These are phyloP conservation scores for Papilio machaon DNA, from an alignment of 1,140 invertebrate genomes.

Conservation along the genomic window DNA sequence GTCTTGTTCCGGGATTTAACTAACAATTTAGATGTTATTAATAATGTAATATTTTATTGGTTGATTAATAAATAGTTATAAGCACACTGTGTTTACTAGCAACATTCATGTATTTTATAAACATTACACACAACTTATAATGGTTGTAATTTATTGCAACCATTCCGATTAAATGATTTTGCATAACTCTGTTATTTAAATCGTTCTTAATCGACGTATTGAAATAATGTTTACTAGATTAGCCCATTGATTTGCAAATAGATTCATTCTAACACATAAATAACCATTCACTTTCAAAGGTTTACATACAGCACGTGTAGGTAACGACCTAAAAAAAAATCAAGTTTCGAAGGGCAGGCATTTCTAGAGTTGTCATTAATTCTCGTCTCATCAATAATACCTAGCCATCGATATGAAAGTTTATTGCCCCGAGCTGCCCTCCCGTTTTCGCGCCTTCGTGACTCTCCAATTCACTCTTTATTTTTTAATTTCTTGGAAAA, in stretches of 20 bases:
- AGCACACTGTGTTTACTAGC: neutral
- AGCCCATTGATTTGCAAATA: neutral
- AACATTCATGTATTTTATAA: slow-evolving; percentile 18
- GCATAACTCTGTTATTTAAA: neutral
- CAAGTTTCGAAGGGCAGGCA: slow-evolving; percentile 35
- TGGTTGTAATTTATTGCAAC: neutral
- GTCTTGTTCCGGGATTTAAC: neutral
- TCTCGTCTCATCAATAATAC: slow-evolving; percentile 33
- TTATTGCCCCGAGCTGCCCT: slow-evolving; percentile 58
- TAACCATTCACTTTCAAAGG: slow-evolving; percentile 34
- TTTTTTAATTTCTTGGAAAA: slow-evolving; percentile 22
- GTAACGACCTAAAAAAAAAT: slow-evolving; percentile 35
- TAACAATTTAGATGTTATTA: neutral
- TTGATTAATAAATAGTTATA: slow-evolving; percentile 16
- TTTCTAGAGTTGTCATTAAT: slow-evolving; percentile 28
- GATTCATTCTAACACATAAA: neutral
- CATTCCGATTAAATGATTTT: neutral
- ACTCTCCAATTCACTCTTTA: slow-evolving; percentile 18
- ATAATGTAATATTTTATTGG: neutral
- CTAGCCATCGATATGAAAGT: slow-evolving; percentile 49
- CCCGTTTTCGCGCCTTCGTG: slow-evolving; percentile 58
- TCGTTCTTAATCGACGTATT: neutral
- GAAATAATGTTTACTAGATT: neutral
- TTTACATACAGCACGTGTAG: neutral
- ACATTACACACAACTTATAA: neutral